Evolutionary conservation across 2,113 vertebrate species (phyloP), one percentile per base, ranked within the genome.

Genomic region (Raja brachyura): DNA sequence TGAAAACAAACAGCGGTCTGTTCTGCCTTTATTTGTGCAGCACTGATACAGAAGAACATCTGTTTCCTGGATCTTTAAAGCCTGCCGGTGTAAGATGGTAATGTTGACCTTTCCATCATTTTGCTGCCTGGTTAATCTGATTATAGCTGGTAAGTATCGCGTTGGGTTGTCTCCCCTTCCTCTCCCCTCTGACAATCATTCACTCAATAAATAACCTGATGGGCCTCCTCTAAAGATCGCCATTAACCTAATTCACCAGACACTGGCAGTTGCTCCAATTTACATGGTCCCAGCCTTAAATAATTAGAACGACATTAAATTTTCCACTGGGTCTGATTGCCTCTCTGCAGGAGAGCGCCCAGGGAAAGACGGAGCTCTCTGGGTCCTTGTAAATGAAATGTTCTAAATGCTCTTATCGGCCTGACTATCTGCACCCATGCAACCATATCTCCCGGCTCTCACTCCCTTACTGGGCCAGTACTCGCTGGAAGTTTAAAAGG

Each of bases 41-140:
- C 59, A 18, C 56, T 86, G 81, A 86, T 59, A 86, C 56, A 86
- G 83, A 14, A 11, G 83, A 88, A 88, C 83, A 88, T 88, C 83
- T 88, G 59, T 88, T 88, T 63, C 83, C 83, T 88, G 59, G 28
- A 88, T 59, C 83, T 88, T 88, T 88, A 63, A 88, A 88, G 59
- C 83, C n/a, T 88, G 59, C 20, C 56, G 31, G 83, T 66, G 83
- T 63, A 88, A 88, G n/a, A 88, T 18, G 59, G 83, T 88, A 88
- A 88, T 88, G 28, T 88, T 88, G 83, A 88, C 59, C 83, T 88
- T 88, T 61, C 31, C n/a, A 63, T 88, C 59, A 61, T 88, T 88
- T 63, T 33, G 83, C n/a, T 88, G 83, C 83, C 59, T 88, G 59
- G 59, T 88, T 88, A 88, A 88, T 88, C 59, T 88, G 83, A 88